Evolutionary conservation across 2,797 vertebrate genomes (phyloP).

Genomic region (Halcyon leucocephala): DNA sequence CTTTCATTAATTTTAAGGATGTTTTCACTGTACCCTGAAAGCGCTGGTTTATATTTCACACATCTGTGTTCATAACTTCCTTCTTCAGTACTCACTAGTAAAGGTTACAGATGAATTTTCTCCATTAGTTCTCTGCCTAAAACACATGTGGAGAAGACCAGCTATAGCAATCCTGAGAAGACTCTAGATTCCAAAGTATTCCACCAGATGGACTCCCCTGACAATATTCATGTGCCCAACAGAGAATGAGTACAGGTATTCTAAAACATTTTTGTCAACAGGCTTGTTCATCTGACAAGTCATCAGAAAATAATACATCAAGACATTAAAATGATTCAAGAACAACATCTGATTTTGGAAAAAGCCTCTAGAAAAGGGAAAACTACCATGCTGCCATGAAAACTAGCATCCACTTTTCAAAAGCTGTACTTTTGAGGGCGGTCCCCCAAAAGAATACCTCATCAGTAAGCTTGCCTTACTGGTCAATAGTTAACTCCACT

Average conservation of each 20-base stretch:
- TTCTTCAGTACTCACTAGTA: not conserved
- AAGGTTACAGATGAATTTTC: not conserved
- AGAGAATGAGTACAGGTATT: not conserved
- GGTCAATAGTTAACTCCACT: not conserved
- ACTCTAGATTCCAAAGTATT: not conserved
- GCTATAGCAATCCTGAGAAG: not conserved
- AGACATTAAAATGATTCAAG: not conserved
- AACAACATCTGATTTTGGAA: not conserved
- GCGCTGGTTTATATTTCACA: not conserved
- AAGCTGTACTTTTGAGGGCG: not conserved
- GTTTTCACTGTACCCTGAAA: not conserved
- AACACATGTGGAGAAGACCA: rapidly evolving
- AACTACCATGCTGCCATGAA: not conserved
- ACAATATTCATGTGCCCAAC: not conserved
- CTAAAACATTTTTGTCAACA: not conserved
- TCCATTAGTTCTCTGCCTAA: not conserved
- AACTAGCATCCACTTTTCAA: not conserved
- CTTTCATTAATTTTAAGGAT: not conserved
- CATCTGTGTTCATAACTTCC: not conserved
- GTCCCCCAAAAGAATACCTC: not conserved
- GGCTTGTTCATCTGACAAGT: not conserved
- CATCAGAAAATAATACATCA: not conserved
- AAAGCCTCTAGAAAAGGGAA: not conserved
- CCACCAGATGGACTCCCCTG: not conserved
- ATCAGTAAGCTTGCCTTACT: not conserved